Evolutionary conservation across 1,140 invertebrate species (phyloP).

Genomic region (Micrasema longulum): DNA sequence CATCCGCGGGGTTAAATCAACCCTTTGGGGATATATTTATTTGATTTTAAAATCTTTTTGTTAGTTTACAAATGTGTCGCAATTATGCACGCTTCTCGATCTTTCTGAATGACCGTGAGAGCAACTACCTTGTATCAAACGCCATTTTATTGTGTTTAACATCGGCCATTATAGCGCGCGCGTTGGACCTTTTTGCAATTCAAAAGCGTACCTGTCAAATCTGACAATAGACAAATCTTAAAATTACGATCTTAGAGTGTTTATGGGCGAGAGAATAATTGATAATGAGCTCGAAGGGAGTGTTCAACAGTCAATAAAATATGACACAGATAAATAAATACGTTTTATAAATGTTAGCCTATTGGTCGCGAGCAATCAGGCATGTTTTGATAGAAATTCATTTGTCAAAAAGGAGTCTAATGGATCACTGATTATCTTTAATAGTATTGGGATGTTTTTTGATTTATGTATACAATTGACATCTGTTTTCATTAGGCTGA

Average conservation of each 20-base stretch:
- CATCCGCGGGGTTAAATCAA: conserved; percentile 46
- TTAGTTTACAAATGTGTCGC: conserved; percentile 50
- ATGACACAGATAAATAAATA: conserved; percentile 36
- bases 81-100: conserved; percentile 53
- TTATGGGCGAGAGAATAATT: conserved; percentile 40
- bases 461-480: conserved; percentile 44
- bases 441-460: conserved; percentile 47
- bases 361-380: conserved; percentile 44
- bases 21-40: conserved; percentile 53
- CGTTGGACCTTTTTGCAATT: conserved; percentile 38
- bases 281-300: conserved; percentile 39
- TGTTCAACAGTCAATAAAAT: conserved; percentile 46
- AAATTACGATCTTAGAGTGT: conserved; percentile 44
- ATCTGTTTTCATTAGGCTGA: conserved; percentile 1
- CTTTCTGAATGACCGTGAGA: conserved; percentile 55
- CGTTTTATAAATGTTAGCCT: conserved; percentile 30
- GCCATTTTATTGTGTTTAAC: conserved; percentile 29
- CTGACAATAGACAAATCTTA: conserved; percentile 48
- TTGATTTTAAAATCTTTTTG: conserved; percentile 54
- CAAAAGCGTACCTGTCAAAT: conserved; percentile 40
- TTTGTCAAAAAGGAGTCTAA: conserved; percentile 47
- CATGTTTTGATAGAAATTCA: conserved; percentile 39
- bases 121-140: conserved; percentile 25
- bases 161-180: conserved; percentile 36
- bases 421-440: conserved; percentile 39